phyloP scores from a whole-genome alignment of 2,797 vertebrate species.

The Lutjanus argentimaculatus region DNA sequence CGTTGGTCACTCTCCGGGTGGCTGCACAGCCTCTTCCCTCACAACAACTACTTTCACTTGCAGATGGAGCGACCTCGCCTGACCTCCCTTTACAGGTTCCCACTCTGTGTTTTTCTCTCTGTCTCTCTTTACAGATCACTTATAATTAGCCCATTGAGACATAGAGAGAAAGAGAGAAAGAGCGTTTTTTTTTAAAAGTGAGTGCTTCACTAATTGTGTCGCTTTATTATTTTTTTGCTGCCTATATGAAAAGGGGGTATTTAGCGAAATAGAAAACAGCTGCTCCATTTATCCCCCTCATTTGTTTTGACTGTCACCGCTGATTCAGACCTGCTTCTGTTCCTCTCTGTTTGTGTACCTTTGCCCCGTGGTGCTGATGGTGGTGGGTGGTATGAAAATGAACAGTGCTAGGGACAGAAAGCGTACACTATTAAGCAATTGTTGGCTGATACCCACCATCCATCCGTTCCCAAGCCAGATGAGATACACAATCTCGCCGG shows the following conservation, averaged over 20 bases:
- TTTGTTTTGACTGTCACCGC: slow-evolving; percentile 73
- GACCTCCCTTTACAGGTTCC: slow-evolving; percentile 66
- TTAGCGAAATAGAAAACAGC: slow-evolving; percentile 73
- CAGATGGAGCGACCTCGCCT: slow-evolving; percentile 57
- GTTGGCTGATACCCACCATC: slow-evolving; percentile 15
- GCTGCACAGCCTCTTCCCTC: slow-evolving; percentile 24
- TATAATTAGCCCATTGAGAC: slow-evolving; percentile 73
- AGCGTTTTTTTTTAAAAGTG: slow-evolving; percentile 13
- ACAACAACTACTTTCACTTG: slow-evolving; percentile 48
- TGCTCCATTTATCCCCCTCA: slow-evolving; percentile 68
- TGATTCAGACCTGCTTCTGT: slow-evolving; percentile 53
- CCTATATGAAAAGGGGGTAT: slow-evolving; percentile 68
- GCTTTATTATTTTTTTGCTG: slow-evolving; percentile 63
- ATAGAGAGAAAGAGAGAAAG: not conserved
- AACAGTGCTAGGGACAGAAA: slow-evolving; percentile 31
- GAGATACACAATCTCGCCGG: not conserved
- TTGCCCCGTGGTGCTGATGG: slow-evolving; percentile 42
- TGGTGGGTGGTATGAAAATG: slow-evolving; percentile 66
- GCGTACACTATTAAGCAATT: slow-evolving; percentile 20
- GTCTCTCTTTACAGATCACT: slow-evolving; percentile 60
- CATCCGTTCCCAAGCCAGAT: not conserved
- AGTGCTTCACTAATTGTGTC: slow-evolving; percentile 68
- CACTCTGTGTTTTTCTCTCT: slow-evolving; percentile 50
- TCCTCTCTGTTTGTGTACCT: slow-evolving; percentile 65
- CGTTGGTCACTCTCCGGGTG: slow-evolving; percentile 14